Conservation (phyloP, 2,888 invertebrate genomes). For the Nomada goodeniana region DNA sequence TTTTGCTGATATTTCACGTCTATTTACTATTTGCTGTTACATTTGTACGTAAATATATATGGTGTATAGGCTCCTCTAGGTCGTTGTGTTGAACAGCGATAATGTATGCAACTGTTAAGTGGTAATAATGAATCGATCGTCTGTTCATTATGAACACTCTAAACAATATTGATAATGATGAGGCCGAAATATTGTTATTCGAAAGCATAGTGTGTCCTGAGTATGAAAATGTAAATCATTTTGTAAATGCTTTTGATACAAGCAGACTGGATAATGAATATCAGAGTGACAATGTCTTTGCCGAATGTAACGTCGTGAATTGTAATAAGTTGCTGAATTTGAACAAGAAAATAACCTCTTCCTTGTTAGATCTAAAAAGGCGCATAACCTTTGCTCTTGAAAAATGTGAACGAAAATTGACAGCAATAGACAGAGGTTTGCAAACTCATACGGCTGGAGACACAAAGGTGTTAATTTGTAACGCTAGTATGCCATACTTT, state of each 20-base stretch:
- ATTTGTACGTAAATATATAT: too few species aligned
- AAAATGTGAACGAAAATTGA: constrained; percentile 82
- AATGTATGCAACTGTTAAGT: background rate
- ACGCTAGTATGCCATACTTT: constrained; percentile 88
- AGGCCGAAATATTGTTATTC: constrained; percentile 12
- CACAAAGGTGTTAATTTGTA: constrained; percentile 60
- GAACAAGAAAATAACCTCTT: constrained; percentile 84
- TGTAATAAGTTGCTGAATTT: constrained; percentile 79
- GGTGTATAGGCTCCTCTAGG: background rate
- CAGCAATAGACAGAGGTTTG: constrained; percentile 40
- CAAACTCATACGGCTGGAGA: background rate
- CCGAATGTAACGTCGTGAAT: background rate
- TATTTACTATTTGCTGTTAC: background rate
- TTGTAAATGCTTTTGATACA: background rate
- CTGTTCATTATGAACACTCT: constrained; percentile 62
- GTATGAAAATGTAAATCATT: background rate
- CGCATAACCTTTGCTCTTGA: constrained; percentile 79
- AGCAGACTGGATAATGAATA: background rate
- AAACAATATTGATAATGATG: constrained; percentile 56
- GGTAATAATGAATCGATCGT: background rate
- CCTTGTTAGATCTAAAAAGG: constrained; percentile 81
- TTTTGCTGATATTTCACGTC: background rate
- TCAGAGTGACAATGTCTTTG: background rate
- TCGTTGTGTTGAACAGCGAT: background rate
- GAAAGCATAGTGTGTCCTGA: background rate